Evolutionary conservation across 2,113 vertebrate species (phyloP).

Genomic region (Anarhynchus alexandrinus): DNA sequence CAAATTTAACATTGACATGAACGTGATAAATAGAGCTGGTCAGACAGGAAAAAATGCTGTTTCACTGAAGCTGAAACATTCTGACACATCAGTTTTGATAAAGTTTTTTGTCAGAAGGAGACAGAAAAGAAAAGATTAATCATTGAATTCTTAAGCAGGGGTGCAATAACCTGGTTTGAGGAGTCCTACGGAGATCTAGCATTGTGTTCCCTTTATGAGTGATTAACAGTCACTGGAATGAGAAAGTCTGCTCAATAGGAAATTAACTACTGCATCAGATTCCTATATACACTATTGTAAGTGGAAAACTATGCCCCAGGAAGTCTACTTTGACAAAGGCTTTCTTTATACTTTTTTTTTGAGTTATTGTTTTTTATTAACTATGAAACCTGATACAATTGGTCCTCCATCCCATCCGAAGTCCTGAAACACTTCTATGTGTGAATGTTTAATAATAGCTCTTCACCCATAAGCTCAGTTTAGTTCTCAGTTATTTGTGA

Average conservation of each 20-base stretch:
- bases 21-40: neutral
- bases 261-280: neutral
- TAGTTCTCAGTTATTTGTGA: neutral
- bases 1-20: conserved; percentile 5
- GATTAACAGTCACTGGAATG: neutral
- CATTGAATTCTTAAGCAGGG: neutral
- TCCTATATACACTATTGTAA: neutral
- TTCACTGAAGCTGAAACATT: neutral
- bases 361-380: neutral
- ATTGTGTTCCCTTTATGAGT: neutral
- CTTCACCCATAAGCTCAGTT: neutral
- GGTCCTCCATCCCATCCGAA: neutral
- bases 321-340: neutral
- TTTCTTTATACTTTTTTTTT: neutral
- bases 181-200: neutral
- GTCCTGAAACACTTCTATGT: neutral
- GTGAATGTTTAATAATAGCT: neutral
- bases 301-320: neutral
- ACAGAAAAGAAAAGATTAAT: neutral
- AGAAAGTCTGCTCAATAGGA: neutral
- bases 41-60: neutral
- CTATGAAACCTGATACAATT: neutral
- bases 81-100: neutral
- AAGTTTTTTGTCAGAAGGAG: neutral
- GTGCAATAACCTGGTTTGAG: neutral